Conservation (phyloP, 1,140 invertebrate species). For the Monochamus saltuarius region DNA sequence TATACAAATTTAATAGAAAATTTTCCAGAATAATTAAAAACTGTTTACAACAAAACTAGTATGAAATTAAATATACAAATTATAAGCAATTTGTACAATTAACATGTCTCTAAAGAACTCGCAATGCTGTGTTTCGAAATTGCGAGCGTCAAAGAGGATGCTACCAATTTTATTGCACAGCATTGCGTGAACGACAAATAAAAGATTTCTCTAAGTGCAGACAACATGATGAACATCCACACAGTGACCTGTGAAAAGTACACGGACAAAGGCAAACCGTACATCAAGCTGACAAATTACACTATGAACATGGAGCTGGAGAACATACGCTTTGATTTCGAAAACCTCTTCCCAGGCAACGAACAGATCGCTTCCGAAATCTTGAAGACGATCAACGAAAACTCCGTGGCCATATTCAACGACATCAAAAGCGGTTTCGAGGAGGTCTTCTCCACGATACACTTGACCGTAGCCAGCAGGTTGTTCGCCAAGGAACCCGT, state of each 20-base stretch:
- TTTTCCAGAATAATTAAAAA: too few species aligned
- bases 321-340: conserved; percentile 26
- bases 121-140: too few species aligned
- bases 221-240: conserved; percentile 18
- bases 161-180: too few species aligned
- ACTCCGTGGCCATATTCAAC: conserved; percentile 29
- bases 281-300: conserved; percentile 19
- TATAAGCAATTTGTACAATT: too few species aligned
- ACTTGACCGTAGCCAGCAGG: conserved; percentile 49
- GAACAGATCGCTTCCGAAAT: conserved; percentile 30
- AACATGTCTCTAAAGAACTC: too few species aligned
- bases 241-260: conserved; percentile 38
- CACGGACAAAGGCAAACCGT: conserved; percentile 28
- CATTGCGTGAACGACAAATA: too few species aligned
- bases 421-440: conserved; percentile 33
- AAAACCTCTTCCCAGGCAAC: conserved; percentile 38
- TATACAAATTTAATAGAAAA: too few species aligned
- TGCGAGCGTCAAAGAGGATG: too few species aligned
- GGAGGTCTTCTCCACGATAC: conserved; percentile 49
- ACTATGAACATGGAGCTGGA: conserved; percentile 21
- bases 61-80: too few species aligned
- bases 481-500: conserved; percentile 53
- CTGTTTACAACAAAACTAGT: too few species aligned
- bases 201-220: too few species aligned
- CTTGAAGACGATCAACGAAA: conserved; percentile 35